Base-by-base conservation (phyloP, 1,140 invertebrate genomes). In the Papilio xuthus region DNA sequence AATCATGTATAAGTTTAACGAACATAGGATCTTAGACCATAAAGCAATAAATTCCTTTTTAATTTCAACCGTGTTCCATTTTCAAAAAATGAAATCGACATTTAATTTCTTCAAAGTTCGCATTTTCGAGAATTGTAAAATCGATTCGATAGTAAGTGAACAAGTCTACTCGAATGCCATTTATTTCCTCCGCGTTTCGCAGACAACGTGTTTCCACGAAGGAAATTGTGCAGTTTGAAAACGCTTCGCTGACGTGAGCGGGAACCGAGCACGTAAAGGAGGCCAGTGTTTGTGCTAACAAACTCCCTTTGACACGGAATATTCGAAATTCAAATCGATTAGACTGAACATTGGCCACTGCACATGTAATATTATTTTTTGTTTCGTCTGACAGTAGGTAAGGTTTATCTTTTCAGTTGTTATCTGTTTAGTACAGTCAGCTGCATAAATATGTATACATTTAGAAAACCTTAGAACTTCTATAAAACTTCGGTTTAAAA, bases 171-270 rank as follows among this genome's bases (percentile, higher is more conserved):
- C 74, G 53, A 60, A 76, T 73, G 71, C 53, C 74, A 76, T 56
- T 76, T 76, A 63, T 76, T 76, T 76, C 74, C 74, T 76, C 28
- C 53, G 15, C 74, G 37, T 60, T 53, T 32, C 50, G 53, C 74
- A 56, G 74, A 76, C 74, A 76, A 76, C 53, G 50, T 76, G 74
- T 76, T 76, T 76, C 74, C 74, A 53, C 32, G 74, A 41, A 76
- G 74, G 74, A 76, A 76, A 76, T 76, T 76, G 74, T 76, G 28
- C 74, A 76, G 74, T 76, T 67, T 63, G 74, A 76, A 60, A 76
- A 37, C 44, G 47, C 50, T 75, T 76, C 53, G 50, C 53, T 63
- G 50, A 76, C 74, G 37, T 75, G 32, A 56, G 73, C 60, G 73
- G 73, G 73, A 56, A 75, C 73, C 26, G 26, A 67, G 26, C 26